These are phyloP conservation scores for Taurulus bubalis DNA, from an alignment of 2,113 vertebrate species.

Conservation along the genomic window DNA sequence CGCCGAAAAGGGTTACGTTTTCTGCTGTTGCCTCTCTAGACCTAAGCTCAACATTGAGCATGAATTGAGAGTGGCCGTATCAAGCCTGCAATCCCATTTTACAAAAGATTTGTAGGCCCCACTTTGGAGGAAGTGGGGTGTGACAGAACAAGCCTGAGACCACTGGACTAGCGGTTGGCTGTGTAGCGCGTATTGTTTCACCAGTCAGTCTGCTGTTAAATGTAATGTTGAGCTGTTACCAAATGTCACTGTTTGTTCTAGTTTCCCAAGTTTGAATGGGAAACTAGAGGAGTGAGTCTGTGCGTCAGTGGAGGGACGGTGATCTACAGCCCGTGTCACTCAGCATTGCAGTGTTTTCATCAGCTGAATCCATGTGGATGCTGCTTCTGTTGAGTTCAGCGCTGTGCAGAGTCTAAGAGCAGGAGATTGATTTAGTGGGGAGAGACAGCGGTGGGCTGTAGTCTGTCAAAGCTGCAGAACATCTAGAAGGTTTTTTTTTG, in stretches of 20 bases:
- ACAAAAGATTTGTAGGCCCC: no score
- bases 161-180: neutral
- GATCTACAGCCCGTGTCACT: slow-evolving; percentile 47
- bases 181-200: neutral
- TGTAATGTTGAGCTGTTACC: slow-evolving; percentile 17
- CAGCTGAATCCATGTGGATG: slow-evolving; percentile 42
- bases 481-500: slow-evolving; percentile 15
- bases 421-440: slow-evolving; percentile 36
- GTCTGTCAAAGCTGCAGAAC: slow-evolving; percentile 49
- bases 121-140: no score
- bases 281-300: neutral
- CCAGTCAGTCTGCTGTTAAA: slow-evolving; percentile 18
- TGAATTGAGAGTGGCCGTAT: no score
- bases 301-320: slow-evolving; percentile 29
- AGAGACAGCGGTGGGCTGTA: slow-evolving; percentile 42
- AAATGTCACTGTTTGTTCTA: slow-evolving; percentile 35
- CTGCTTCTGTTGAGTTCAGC: slow-evolving; percentile 29
- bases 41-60: no score
- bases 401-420: neutral
- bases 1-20: no score
- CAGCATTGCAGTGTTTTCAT: slow-evolving; percentile 50
- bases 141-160: no score
- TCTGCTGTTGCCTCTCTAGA: no score
- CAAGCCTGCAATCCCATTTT: no score
- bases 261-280: slow-evolving; percentile 35